These are phyloP conservation scores for Drosophila pachea DNA, from an alignment of 1,140 invertebrate species.

Conservation along the genomic window DNA sequence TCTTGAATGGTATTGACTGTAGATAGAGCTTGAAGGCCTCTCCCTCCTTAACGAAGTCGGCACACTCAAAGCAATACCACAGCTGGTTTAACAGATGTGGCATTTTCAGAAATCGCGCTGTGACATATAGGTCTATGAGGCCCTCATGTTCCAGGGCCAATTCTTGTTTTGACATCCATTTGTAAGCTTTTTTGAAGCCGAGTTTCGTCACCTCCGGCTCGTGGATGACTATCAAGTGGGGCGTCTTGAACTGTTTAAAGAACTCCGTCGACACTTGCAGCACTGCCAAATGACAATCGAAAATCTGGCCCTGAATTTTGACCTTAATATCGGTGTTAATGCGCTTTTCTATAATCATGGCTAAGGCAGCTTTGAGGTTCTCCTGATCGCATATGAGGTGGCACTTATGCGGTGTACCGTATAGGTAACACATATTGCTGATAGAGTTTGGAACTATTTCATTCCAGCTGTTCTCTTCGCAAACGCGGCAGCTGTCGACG, in stretches of 20 bases:
- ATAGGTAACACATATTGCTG: conserved; percentile 23
- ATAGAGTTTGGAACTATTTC: background rate
- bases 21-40: conserved; percentile 85
- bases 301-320: conserved; percentile 12
- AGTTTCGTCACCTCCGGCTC: conserved; percentile 79
- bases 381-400: background rate
- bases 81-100: conserved; percentile 87
- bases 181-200: conserved; percentile 85
- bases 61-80: conserved; percentile 85
- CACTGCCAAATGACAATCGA: conserved; percentile 55
- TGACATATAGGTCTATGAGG: conserved; percentile 84
- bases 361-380: background rate
- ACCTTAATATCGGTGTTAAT: conserved; percentile 26
- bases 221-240: conserved; percentile 13
- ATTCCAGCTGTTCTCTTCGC: too few species aligned
- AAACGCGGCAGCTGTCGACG: background rate
- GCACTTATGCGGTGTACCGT: background rate
- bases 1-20: conserved; percentile 80
- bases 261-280: conserved; percentile 46
- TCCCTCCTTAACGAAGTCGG: conserved; percentile 84
- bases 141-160: conserved; percentile 82
- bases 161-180: conserved; percentile 87
- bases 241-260: conserved; percentile 27
- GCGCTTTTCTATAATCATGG: background rate
- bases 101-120: conserved; percentile 83